phyloP scores from a whole-genome alignment of 2,113 vertebrate species.

The Mus pahari region DNA sequence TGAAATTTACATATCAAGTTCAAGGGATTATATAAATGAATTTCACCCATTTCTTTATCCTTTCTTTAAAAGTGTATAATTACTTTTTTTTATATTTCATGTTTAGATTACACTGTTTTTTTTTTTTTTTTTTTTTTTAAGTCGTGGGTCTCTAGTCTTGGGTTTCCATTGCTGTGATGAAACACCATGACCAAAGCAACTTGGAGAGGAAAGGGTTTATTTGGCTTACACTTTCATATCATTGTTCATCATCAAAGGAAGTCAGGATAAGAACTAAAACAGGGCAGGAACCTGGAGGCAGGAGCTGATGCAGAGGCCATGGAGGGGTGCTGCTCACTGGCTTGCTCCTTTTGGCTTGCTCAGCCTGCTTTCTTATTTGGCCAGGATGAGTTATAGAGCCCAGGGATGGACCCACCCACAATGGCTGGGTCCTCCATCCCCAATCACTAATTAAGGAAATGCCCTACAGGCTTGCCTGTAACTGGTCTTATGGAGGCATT shows the following conservation, averaged over 20 bases:
- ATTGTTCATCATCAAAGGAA: not conserved
- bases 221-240: not conserved
- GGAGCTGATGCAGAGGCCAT: not conserved
- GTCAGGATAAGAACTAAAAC: not conserved
- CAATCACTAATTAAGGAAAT: not conserved
- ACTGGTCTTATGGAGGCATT: not conserved
- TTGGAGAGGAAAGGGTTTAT: not conserved
- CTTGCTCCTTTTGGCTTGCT: not conserved
- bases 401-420: not conserved
- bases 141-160: not conserved
- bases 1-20: conserved; percentile 27
- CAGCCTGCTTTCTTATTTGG: not conserved
- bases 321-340: not conserved
- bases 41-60: conserved; percentile 52
- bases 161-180: not conserved
- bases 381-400: not conserved
- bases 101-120: not conserved
- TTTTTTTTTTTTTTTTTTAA: not conserved
- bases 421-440: not conserved
- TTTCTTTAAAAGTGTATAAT: conserved; percentile 34
- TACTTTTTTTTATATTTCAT: not conserved
- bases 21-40: conserved; percentile 46
- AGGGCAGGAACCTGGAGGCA: not conserved
- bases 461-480: not conserved
- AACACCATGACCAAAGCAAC: not conserved